Evolutionary conservation across 2,888 invertebrate species (phyloP).

Genomic region (Pachycephus smyrnensis): DNA sequence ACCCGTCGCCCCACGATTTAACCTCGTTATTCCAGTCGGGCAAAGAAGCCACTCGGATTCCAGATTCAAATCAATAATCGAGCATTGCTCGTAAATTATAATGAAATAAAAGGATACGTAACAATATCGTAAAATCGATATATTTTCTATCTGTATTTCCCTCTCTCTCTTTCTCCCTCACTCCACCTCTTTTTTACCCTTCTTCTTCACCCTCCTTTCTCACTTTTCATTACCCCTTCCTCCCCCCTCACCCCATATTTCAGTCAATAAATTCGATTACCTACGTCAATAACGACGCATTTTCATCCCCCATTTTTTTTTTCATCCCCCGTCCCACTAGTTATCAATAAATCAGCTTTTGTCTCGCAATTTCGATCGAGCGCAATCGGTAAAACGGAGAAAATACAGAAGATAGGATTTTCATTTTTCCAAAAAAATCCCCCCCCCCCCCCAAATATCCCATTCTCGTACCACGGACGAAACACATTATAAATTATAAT

Average conservation of each 20-base stretch:
- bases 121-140: background rate
- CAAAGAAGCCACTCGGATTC: background rate
- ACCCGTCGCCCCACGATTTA: background rate
- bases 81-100: background rate
- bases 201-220: background rate
- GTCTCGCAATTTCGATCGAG: background rate
- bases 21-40: background rate
- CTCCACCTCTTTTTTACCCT: too few relatives aligned
- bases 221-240: background rate
- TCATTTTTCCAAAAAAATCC: background rate
- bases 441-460: background rate
- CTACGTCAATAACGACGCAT: background rate
- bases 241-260: background rate
- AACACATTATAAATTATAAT: background rate
- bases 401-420: background rate
- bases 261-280: background rate
- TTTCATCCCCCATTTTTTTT: background rate
- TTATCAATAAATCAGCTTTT: background rate
- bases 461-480: background rate
- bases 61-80: background rate
- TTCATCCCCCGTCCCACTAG: background rate
- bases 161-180: too few relatives aligned
- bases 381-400: background rate
- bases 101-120: background rate
- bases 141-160: background rate